These are phyloP conservation scores for Champsocephalus esox DNA, from an alignment of 2,797 vertebrate species.

Conservation along the genomic window DNA sequence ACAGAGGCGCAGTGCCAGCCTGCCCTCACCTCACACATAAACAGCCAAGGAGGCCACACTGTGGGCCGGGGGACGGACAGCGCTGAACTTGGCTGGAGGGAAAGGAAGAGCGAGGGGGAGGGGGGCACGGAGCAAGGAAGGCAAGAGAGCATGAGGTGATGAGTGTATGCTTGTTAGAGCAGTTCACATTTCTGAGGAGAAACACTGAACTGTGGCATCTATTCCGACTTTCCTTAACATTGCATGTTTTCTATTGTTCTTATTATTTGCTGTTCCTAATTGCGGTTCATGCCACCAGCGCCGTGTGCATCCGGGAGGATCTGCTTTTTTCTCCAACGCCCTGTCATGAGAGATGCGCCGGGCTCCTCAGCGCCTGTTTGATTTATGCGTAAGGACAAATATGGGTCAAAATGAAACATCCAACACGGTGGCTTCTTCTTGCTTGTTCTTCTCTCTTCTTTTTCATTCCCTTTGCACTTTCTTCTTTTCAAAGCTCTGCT, in stretches of 20 bases:
- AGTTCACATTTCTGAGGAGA: constrained; percentile 39
- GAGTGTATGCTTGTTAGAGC: constrained; percentile 65
- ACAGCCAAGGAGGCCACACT: constrained; percentile 69
- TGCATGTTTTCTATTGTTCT: constrained; percentile 52
- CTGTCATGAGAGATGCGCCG: constrained; percentile 66
- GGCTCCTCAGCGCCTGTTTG: constrained; percentile 76
- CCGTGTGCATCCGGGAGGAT: constrained; percentile 57
- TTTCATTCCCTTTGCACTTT: constrained; percentile 82
- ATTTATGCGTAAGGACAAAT: constrained; percentile 82
- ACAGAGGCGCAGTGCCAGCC: constrained; percentile 75
- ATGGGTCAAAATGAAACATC: constrained; percentile 83
- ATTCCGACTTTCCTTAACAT: constrained; percentile 45
- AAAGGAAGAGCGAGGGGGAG: constrained; percentile 12
- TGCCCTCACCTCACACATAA: constrained; percentile 74
- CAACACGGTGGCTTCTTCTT: constrained; percentile 75
- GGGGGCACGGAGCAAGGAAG: constrained; percentile 5
- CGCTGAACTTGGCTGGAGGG: constrained; percentile 55
- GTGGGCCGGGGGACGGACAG: constrained; percentile 63
- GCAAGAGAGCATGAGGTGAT: constrained; percentile 32
- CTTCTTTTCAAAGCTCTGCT: constrained; percentile 80
- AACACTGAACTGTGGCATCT: constrained; percentile 26
- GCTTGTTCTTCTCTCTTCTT: constrained; percentile 82
- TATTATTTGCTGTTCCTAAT: constrained; percentile 71
- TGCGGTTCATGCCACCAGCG: constrained; percentile 67
- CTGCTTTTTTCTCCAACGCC: constrained; percentile 63